Conservation (phyloP, 2,797 vertebrate genomes). For the Cyclopterus lumpus region DNA sequence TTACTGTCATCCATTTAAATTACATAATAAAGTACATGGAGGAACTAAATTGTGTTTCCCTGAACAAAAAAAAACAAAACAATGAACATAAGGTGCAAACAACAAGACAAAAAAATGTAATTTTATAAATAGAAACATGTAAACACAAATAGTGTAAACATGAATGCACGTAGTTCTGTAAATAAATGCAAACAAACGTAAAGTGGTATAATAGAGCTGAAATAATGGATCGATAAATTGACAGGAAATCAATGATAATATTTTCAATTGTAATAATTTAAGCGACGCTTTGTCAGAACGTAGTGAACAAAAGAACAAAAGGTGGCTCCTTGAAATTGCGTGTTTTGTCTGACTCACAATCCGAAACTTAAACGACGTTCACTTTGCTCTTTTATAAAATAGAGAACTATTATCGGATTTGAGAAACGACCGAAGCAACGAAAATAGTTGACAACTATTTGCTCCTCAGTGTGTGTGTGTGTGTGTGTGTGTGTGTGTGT, state of each 20-base stretch:
- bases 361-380: background rate
- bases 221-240: background rate
- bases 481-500: background rate
- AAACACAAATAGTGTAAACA: no score
- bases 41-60: background rate
- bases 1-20: background rate
- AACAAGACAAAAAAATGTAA: no score
- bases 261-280: no score
- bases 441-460: background rate
- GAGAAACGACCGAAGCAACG: background rate
- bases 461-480: background rate
- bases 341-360: background rate
- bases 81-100: no score
- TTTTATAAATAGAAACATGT: no score
- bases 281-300: no score
- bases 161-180: background rate
- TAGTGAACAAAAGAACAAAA: background rate
- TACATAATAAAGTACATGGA: conserved; percentile 1
- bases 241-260: no score
- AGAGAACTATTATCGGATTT: background rate
- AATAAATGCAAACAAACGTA: background rate
- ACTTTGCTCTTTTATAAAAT: background rate
- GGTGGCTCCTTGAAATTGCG: background rate
- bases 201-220: background rate
- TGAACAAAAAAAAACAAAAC: background rate